Percentiles rank a stretch among this genome's conserved stretches.
phyloP scores from a whole-genome alignment of 2,113 vertebrate species.

The Sceloporus tristichus region DNA sequence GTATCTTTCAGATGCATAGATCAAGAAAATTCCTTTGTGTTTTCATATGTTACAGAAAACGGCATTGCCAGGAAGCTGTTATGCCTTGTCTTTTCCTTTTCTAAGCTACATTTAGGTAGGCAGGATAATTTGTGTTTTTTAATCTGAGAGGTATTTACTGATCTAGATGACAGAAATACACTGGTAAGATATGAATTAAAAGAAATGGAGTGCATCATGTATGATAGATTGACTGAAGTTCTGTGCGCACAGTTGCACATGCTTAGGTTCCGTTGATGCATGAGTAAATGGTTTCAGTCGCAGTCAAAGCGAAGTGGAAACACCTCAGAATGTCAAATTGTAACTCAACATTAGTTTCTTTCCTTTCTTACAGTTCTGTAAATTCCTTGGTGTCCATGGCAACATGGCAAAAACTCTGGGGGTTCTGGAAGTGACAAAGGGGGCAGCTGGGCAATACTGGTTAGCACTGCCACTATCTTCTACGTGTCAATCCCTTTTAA shows the following conservation, averaged over 20 bases:
- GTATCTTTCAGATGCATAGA: too few relatives aligned
- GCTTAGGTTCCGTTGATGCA: background rate
- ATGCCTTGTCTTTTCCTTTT: background rate
- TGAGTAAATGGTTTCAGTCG: background rate
- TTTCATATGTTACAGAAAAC: background rate
- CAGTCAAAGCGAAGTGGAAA: background rate
- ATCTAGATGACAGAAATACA: background rate
- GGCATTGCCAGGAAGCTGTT: background rate
- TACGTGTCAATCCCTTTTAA: background rate
- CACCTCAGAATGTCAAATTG: background rate
- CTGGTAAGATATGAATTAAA: slow-evolving; percentile 11
- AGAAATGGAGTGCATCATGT: background rate
- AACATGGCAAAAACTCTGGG: background rate
- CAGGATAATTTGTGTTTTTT: background rate
- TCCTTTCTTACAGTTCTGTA: background rate
- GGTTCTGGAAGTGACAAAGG: background rate
- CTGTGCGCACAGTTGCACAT: background rate
- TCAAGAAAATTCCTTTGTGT: background rate
- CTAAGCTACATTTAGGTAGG: background rate
- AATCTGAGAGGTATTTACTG: background rate
- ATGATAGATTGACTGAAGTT: background rate
- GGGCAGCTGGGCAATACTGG: background rate
- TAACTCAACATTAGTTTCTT: background rate
- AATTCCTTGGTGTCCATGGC: background rate
- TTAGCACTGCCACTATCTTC: background rate